A percentile compares a stretch with the other conserved stretches of the same genome.
Evolutionary conservation across 2,797 vertebrate species (phyloP).

Genomic region (Sciurus vulgaris): DNA sequence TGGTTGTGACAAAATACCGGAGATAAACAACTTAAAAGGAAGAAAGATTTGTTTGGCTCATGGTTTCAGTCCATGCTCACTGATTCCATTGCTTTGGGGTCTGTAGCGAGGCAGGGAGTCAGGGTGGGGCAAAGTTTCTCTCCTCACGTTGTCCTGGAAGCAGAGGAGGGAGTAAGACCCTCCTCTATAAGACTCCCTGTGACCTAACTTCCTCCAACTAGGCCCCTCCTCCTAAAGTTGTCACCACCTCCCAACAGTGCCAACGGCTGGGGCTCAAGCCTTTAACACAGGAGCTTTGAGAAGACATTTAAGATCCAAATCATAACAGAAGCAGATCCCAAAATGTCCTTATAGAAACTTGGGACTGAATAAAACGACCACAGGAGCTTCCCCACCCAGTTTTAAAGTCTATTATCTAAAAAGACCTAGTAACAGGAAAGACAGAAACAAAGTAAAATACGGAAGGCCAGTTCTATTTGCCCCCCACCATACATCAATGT

Average conservation of each 20-base stretch:
- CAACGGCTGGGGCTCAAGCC: no score
- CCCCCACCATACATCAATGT: neutral
- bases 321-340: neutral
- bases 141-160: neutral
- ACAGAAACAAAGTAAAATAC: neutral
- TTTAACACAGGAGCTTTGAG: neutral
- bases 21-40: neutral
- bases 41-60: neutral
- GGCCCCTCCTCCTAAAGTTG: neutral
- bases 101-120: neutral
- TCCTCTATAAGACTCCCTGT: neutral
- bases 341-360: neutral
- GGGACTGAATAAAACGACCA: neutral
- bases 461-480: neutral
- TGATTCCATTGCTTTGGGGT: neutral
- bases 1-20: neutral
- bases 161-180: neutral
- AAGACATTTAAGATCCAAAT: neutral
- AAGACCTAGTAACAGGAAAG: neutral
- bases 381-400: neutral
- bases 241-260: neutral
- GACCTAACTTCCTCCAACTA: neutral
- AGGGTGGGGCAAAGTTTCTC: neutral
- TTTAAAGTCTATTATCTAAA: conserved; percentile 7
- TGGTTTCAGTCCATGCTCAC: neutral